Conservation (phyloP, 2,888 invertebrate genomes). For the Meiosimyza decipiens region DNA sequence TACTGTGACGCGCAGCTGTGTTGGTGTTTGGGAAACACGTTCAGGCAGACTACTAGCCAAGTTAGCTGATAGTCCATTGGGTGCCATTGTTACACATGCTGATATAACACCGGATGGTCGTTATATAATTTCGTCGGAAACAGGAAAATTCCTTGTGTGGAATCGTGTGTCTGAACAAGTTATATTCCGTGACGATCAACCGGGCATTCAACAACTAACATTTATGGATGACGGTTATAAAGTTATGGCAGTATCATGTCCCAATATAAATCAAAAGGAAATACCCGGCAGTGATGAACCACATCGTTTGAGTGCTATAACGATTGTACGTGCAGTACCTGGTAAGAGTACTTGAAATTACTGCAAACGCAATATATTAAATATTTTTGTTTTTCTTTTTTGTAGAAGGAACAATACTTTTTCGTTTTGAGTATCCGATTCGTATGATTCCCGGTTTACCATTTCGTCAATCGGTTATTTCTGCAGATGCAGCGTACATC, state of each 20-base stretch:
- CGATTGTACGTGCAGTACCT: constrained; percentile 78
- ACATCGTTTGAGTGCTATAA: constrained; percentile 73
- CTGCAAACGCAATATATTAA: background rate
- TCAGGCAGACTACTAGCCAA: constrained; percentile 87
- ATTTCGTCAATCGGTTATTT: constrained; percentile 82
- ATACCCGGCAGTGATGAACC: constrained; percentile 67
- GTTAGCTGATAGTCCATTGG: constrained; percentile 89
- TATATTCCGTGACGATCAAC: constrained; percentile 80
- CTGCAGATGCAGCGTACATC: constrained; percentile 83
- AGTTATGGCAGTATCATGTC: constrained; percentile 64
- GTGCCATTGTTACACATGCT: constrained; percentile 94
- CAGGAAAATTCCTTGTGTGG: constrained; percentile 92
- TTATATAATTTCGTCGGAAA: constrained; percentile 89
- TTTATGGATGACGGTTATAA: constrained; percentile 66
- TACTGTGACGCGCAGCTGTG: constrained; percentile 92
- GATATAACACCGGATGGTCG: constrained; percentile 87
- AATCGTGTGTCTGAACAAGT: constrained; percentile 79
- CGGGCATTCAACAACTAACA: constrained; percentile 66
- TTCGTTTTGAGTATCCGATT: constrained; percentile 85
- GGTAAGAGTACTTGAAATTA: constrained; percentile 66
- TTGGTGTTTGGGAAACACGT: constrained; percentile 93
- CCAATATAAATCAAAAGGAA: constrained; percentile 68
- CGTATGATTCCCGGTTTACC: constrained; percentile 76
- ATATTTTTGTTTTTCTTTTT: constrained; percentile 2
- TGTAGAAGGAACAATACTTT: constrained; percentile 80